Evolutionary conservation across 2,888 invertebrate genomes (phyloP).

Genomic region (Diarsia dahlii): DNA sequence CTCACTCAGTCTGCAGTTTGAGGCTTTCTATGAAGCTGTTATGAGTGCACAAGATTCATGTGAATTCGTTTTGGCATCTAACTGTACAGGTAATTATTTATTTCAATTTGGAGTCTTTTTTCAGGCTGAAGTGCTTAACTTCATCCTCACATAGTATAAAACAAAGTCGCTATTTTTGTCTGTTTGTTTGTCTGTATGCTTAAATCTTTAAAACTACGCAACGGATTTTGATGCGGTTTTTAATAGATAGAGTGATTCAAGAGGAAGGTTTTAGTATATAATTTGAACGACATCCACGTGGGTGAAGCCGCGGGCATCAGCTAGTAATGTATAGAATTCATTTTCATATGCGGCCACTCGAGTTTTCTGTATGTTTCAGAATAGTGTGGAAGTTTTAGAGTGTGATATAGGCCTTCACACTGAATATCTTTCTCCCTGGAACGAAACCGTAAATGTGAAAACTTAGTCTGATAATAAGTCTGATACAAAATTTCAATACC

Average conservation of each 20-base stretch:
- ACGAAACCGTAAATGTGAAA: neutral
- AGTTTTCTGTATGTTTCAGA: neutral
- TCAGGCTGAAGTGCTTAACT: neutral
- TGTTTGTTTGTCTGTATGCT: too few relatives aligned
- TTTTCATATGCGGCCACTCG: too few relatives aligned
- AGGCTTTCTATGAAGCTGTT: neutral
- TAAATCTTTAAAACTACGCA: too few relatives aligned
- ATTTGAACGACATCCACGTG: too few relatives aligned
- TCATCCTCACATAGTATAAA: too few relatives aligned
- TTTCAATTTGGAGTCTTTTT: neutral
- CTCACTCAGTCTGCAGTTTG: neutral
- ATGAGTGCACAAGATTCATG: neutral
- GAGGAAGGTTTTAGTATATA: too few relatives aligned
- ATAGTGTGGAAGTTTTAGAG: neutral
- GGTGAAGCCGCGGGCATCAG: too few relatives aligned
- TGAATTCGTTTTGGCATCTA: conserved; percentile 8
- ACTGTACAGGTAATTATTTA: neutral
- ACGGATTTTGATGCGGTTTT: too few relatives aligned
- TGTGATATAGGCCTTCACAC: neutral
- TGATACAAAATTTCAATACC: neutral
- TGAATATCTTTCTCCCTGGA: neutral
- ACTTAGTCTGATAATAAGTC: too few relatives aligned
- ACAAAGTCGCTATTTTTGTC: too few relatives aligned
- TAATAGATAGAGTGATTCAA: too few relatives aligned
- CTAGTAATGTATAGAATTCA: neutral